Evolutionary conservation across 2,797 vertebrate genomes (phyloP).

Genomic region (Myripristis murdjan): DNA sequence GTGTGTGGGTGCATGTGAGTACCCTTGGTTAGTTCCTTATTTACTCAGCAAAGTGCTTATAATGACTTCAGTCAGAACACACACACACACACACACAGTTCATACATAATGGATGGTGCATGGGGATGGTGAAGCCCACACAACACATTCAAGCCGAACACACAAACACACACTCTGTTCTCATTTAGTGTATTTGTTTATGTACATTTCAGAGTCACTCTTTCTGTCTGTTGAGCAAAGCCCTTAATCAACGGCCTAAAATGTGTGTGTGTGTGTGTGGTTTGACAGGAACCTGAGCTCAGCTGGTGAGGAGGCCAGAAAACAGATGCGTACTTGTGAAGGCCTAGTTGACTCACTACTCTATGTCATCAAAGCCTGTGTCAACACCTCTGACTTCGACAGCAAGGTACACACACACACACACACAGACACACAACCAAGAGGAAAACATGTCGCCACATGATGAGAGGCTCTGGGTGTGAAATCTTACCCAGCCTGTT

Average conservation of each 20-base stretch:
- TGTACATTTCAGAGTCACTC: slow-evolving; percentile 17
- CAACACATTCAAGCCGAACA: slow-evolving; percentile 37
- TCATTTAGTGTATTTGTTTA: slow-evolving; percentile 49
- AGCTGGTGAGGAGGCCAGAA: slow-evolving; percentile 95
- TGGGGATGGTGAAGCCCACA: slow-evolving; percentile 44
- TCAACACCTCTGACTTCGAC: slow-evolving; percentile 98
- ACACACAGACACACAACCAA: slow-evolving; percentile 24
- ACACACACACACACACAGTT: slow-evolving; percentile 53
- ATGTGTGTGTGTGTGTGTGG: slow-evolving; percentile 28
- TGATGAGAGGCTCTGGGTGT: slow-evolving; percentile 49
- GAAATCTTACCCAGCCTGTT: slow-evolving; percentile 41
- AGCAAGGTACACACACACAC: slow-evolving; percentile 91
- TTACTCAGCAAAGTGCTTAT: slow-evolving; percentile 55
- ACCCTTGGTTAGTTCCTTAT: slow-evolving; percentile 41
- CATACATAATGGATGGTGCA: slow-evolving; percentile 68
- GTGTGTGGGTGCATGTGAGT: neutral
- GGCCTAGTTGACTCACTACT: slow-evolving; percentile 96
- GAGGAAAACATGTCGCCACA: slow-evolving; percentile 59
- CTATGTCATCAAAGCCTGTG: slow-evolving; percentile 97
- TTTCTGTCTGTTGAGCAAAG: slow-evolving; percentile 55
- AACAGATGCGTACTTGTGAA: slow-evolving; percentile 96
- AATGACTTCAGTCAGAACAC: slow-evolving; percentile 60
- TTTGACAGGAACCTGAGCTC: slow-evolving; percentile 94
- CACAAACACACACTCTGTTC: slow-evolving; percentile 37
- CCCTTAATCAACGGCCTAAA: slow-evolving; percentile 43